A percentile compares a stretch with the other conserved stretches of the same genome.
Evolutionary conservation across 2,797 vertebrate genomes (phyloP).

Genomic region (Chelonia mydas): DNA sequence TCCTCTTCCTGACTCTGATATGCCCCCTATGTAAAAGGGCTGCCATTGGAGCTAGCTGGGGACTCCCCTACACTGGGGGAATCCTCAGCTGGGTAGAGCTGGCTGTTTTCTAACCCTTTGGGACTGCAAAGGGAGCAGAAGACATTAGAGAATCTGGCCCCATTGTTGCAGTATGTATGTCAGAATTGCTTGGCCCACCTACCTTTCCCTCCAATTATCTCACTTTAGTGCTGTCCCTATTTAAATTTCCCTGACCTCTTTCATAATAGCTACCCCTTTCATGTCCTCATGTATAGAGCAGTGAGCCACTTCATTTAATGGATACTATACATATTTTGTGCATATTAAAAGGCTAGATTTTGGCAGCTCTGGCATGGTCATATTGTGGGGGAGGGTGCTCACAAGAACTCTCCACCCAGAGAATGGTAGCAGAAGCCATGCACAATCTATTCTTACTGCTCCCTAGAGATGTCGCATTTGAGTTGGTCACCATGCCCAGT

Average conservation of each 20-base stretch:
- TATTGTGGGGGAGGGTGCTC: no score
- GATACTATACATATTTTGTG: not conserved
- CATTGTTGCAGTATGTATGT: not conserved
- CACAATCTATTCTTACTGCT: no score
- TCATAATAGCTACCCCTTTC: no score
- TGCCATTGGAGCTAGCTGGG: not conserved
- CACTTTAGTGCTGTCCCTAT: not conserved
- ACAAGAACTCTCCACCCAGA: no score
- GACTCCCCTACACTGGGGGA: not conserved
- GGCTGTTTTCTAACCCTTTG: not conserved
- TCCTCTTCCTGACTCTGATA: not conserved
- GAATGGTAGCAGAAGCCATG: no score
- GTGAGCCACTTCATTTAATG: not conserved
- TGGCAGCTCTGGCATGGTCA: no score
- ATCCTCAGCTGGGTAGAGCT: not conserved
- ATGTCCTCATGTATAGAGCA: not conserved
- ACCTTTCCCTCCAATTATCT: not conserved
- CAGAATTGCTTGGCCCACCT: not conserved
- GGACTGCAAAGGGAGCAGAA: not conserved
- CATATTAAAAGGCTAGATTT: no score
- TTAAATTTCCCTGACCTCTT: not conserved
- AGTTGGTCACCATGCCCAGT: not conserved
- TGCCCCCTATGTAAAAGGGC: not conserved
- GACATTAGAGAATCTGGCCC: not conserved
- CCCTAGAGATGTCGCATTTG: not conserved